Conservation (phyloP, 2,113 vertebrate genomes). For the Sakesphorus luctuosus region DNA sequence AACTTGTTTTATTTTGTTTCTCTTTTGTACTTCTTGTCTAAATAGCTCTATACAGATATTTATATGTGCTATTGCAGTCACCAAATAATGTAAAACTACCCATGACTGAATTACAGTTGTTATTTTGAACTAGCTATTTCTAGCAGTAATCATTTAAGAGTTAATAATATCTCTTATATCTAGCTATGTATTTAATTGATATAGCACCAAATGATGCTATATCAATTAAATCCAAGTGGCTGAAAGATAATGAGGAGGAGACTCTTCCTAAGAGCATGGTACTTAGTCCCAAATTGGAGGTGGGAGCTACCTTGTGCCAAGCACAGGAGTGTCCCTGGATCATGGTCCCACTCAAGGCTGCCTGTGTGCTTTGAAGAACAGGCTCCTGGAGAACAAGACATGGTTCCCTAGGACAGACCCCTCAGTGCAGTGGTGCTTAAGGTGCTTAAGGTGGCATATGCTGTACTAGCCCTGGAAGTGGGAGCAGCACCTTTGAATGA, state of each 20-base stretch:
- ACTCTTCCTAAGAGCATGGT: neutral
- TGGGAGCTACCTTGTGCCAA: neutral
- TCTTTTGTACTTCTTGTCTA: neutral
- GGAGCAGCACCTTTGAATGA: neutral
- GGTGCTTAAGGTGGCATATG: fast-evolving
- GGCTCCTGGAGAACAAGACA: neutral
- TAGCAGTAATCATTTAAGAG: neutral
- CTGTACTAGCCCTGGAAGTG: neutral
- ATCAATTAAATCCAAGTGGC: neutral
- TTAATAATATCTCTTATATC: neutral
- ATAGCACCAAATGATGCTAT: neutral
- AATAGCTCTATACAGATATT: neutral
- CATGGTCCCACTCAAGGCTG: fast-evolving
- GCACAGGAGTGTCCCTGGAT: neutral
- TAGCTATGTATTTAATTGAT: neutral
- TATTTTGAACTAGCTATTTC: neutral
- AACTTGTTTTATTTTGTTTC: neutral
- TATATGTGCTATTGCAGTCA: neutral
- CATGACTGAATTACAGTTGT: neutral
- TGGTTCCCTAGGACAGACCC: neutral
- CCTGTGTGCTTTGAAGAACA: neutral
- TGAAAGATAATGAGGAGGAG: neutral
- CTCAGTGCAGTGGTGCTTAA: fast-evolving
- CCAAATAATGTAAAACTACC: neutral
- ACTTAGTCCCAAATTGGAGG: fast-evolving